Evolutionary conservation across 2,113 vertebrate species (phyloP), one percentile per base, ranked within the genome.

Genomic region (Hippolais icterina): DNA sequence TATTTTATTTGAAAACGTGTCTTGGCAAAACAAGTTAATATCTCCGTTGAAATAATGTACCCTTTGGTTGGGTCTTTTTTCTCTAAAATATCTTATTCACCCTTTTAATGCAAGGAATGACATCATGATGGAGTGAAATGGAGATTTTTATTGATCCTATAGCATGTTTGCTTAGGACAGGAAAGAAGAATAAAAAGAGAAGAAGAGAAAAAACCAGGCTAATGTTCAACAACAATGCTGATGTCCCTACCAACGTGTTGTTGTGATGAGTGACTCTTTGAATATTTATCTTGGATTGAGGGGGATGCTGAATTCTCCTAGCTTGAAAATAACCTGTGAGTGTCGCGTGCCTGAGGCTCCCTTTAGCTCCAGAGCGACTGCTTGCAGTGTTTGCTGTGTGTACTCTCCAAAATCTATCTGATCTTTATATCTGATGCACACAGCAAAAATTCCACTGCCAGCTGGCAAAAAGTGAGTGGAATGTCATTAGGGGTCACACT

Each of bases 81-180:
- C 35, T n/a, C 15, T 64, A 12, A 56, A 82, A 46, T 61, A 50
- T 35, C 11, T 75, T 59, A 37, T 47, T 68, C n/a, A 39, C 3
- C 10, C 4, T 93, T 92, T 94, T 80, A 91, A 91, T 93, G 50
- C 77, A 72, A 78, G 28, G 16, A 90, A 86, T 91, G 19, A 78
- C 50, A 46, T 85, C 31, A 74, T 42, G 27, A 81, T 70, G 57
- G 76, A 91, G 33, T 49, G 49, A 93, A 94, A 92, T 79, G 33
- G 42, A 92, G 53, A 42, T 72, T 91, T 91, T 84, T 95, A 89
- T 87, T 96, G 80, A 95, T 89, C 76, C 63, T 71, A 59, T 63
- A 61, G 7, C 6, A 12, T 17, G 6, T 76, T 96, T 91, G 25
- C 15, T 20, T 21, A 70, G 47, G 77, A 66, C 8, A 77, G 9